These are phyloP conservation scores for Temnothorax nylanderi DNA, from an alignment of 1,140 invertebrate genomes.

Conservation along the genomic window DNA sequence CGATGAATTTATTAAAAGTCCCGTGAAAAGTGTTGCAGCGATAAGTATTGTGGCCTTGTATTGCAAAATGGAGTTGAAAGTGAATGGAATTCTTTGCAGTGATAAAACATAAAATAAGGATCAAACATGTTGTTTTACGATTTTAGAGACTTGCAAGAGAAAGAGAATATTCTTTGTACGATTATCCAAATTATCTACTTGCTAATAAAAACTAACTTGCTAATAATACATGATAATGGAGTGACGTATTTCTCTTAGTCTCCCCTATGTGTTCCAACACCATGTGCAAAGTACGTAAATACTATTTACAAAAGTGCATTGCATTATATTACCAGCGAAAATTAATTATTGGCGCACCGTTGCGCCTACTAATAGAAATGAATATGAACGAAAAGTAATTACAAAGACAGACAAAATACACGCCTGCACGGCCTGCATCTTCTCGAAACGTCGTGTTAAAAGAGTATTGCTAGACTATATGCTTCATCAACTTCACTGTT, in stretches of 20 bases:
- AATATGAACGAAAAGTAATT: conserved; percentile 1
- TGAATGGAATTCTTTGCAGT: neutral
- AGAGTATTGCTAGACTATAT: neutral
- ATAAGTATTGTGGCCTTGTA: neutral
- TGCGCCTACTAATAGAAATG: conserved; percentile 4
- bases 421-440: neutral
- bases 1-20: neutral
- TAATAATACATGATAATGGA: neutral
- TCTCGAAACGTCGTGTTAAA: neutral
- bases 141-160: neutral
- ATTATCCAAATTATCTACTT: neutral
- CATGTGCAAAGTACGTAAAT: neutral
- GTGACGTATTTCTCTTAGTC: neutral
- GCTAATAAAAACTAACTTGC: neutral
- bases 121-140: neutral
- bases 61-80: neutral
- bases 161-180: neutral
- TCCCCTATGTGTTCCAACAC: neutral
- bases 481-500: conserved; percentile 27
- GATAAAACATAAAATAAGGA: neutral
- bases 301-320: neutral
- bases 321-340: neutral
- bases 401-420: neutral
- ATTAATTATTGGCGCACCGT: neutral
- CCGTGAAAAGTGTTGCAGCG: neutral